Evolutionary conservation across 2,888 invertebrate genomes (phyloP).

Genomic region (Caenorhabditis doughertyi): DNA sequence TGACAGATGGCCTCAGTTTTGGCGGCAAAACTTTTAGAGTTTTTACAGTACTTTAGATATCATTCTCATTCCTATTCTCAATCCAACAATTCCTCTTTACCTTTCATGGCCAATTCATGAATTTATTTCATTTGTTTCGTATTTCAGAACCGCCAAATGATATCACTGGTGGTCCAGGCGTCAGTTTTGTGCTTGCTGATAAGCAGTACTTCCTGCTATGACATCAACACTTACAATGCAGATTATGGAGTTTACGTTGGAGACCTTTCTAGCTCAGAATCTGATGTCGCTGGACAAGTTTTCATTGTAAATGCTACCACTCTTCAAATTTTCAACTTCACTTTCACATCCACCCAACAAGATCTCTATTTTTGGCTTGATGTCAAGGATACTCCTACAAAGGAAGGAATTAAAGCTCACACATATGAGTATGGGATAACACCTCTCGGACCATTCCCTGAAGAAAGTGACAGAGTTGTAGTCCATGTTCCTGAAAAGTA

Average conservation of each 20-base stretch:
- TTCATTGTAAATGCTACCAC: slow-evolving; percentile 82
- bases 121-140: background rate
- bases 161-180: slow-evolving; percentile 18
- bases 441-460: slow-evolving; percentile 76
- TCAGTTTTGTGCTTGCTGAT: slow-evolving; percentile 8
- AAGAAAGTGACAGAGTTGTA: slow-evolving; percentile 76
- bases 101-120: background rate
- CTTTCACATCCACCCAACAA: slow-evolving; percentile 79
- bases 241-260: slow-evolving; percentile 78
- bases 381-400: slow-evolving; percentile 72
- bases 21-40: slow-evolving; percentile 1
- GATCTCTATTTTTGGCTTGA: slow-evolving; percentile 82
- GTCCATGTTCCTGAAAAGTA: slow-evolving; percentile 77
- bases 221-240: slow-evolving; percentile 71
- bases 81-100: background rate
- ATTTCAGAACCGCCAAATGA: slow-evolving; percentile 50
- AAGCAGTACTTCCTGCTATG: slow-evolving; percentile 31
- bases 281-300: slow-evolving; percentile 73
- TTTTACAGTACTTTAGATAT: slow-evolving; percentile 13
- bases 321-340: slow-evolving; percentile 82
- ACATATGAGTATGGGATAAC: slow-evolving; percentile 80
- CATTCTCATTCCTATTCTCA: background rate
- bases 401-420: slow-evolving; percentile 77
- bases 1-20: slow-evolving; percentile 49
- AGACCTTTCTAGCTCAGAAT: slow-evolving; percentile 70